A percentile compares a stretch with the other conserved stretches of the same genome.
phyloP scores from a whole-genome alignment of 1,140 invertebrate genomes.

The Homalodisca vitripennis region DNA sequence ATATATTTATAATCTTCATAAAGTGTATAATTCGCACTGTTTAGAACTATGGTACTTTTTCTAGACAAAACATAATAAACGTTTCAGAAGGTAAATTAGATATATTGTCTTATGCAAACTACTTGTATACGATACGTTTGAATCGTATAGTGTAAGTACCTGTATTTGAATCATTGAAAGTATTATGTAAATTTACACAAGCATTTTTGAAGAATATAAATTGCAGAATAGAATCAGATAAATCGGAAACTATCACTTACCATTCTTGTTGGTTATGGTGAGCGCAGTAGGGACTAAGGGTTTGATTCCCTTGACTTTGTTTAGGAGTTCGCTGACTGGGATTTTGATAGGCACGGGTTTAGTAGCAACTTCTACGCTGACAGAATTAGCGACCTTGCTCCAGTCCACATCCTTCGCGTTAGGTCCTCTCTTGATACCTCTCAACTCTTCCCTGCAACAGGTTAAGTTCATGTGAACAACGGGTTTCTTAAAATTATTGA shows the following conservation, averaged over 20 bases:
- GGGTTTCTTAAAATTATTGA: background rate
- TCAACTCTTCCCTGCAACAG: slow-evolving; percentile 79
- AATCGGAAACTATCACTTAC: slow-evolving; percentile 40
- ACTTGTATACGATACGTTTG: no score
- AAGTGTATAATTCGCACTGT: no score
- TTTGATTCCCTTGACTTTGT: slow-evolving; percentile 60
- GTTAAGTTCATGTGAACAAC: no score
- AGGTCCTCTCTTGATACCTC: slow-evolving; percentile 75
- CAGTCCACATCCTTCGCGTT: slow-evolving; percentile 85
- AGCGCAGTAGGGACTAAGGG: slow-evolving; percentile 44
- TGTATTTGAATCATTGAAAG: no score
- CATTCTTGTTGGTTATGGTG: slow-evolving; percentile 50
- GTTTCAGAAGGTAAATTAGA: no score
- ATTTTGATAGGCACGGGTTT: slow-evolving; percentile 80
- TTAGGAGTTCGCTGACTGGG: slow-evolving; percentile 68
- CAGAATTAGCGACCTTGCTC: slow-evolving; percentile 66
- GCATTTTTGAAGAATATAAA: no score
- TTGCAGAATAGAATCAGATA: background rate
- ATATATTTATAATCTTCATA: no score
- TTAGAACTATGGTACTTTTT: no score
- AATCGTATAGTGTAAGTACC: no score
- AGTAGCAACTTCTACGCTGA: slow-evolving; percentile 57
- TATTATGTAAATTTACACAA: no score
- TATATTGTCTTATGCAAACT: no score
- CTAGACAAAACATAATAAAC: no score